Percentiles rank a stretch among this genome's conserved stretches.
Conservation (phyloP, 2,888 invertebrate genomes). For the Meloe dianella region DNA sequence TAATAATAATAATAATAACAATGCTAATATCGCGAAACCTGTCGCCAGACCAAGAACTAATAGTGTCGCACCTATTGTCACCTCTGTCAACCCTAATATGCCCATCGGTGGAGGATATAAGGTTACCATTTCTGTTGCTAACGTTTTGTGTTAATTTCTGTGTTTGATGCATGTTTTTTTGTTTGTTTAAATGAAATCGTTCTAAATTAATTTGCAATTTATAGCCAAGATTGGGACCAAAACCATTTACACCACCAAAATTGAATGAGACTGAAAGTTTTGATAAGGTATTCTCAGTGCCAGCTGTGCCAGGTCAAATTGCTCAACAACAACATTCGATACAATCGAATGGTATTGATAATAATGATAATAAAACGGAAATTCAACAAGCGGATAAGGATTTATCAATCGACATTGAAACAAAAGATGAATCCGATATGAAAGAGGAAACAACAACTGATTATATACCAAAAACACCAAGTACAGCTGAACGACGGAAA, state of each 20-base stretch:
- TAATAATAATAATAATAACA: slow-evolving; percentile 7
- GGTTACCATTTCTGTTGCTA: slow-evolving; percentile 61
- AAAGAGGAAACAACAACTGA: slow-evolving; percentile 56
- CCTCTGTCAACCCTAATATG: slow-evolving; percentile 64
- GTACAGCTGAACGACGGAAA: slow-evolving; percentile 81
- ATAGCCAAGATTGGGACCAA: slow-evolving; percentile 84
- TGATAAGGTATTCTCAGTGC: slow-evolving; percentile 83
- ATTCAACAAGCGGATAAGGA: slow-evolving; percentile 21
- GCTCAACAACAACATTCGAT: slow-evolving; percentile 14
- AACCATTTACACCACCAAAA: slow-evolving; percentile 81
- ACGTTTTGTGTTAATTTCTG: slow-evolving; percentile 23
- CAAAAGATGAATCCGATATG: slow-evolving; percentile 24
- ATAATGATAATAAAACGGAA: slow-evolving; percentile 21
- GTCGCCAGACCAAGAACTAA: slow-evolving; percentile 74
- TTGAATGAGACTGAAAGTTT: slow-evolving; percentile 77
- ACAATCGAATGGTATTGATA: slow-evolving; percentile 51
- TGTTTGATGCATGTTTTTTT: slow-evolving; percentile 20
- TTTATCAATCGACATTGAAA: slow-evolving; percentile 33
- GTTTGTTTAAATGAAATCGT: slow-evolving; percentile 16
- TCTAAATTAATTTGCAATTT: slow-evolving; percentile 22
- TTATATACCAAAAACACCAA: slow-evolving; percentile 75
- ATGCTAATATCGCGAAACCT: slow-evolving; percentile 64
- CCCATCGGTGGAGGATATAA: slow-evolving; percentile 72
- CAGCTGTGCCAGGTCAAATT: slow-evolving; percentile 68
- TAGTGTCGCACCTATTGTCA: slow-evolving; percentile 64